Evolutionary conservation across 2,113 vertebrate species (phyloP).

Genomic region (Motacilla alba): DNA sequence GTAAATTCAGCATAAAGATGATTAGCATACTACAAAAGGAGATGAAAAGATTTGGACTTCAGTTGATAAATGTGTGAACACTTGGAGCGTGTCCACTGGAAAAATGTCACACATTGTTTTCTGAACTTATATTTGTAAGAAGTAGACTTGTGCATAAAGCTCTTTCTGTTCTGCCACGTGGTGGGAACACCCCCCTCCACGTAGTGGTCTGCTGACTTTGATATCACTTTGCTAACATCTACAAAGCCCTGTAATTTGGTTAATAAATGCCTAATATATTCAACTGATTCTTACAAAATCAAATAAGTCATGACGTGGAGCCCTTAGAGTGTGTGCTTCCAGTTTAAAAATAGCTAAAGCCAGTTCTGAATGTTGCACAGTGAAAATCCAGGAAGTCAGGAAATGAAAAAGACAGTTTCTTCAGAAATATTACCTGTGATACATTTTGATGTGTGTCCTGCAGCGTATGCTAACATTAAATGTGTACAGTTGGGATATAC

Average conservation of each 20-base stretch:
- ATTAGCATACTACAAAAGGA: neutral
- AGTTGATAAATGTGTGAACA: neutral
- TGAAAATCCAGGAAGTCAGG: neutral
- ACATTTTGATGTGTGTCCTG: neutral
- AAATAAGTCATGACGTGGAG: neutral
- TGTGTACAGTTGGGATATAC: neutral
- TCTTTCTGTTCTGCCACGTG: neutral
- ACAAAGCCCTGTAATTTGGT: neutral
- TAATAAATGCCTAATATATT: slow-evolving; percentile 5
- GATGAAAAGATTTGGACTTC: slow-evolving; percentile 13
- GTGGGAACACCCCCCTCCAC: neutral
- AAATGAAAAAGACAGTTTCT: neutral
- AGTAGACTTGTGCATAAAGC: neutral
- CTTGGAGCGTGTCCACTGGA: neutral
- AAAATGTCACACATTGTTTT: neutral
- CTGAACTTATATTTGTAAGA: neutral
- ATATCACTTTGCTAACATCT: neutral
- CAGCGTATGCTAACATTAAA: neutral
- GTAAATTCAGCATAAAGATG: slow-evolving; percentile 36
- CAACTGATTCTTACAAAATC: neutral
- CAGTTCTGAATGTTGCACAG: neutral
- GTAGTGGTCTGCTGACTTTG: neutral
- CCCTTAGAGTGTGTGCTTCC: neutral
- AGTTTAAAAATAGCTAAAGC: neutral
- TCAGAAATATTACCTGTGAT: neutral